These are phyloP conservation scores for Pachyrhynchus sulphureomaculatus DNA, from an alignment of 1,140 invertebrate species.

Conservation along the genomic window DNA sequence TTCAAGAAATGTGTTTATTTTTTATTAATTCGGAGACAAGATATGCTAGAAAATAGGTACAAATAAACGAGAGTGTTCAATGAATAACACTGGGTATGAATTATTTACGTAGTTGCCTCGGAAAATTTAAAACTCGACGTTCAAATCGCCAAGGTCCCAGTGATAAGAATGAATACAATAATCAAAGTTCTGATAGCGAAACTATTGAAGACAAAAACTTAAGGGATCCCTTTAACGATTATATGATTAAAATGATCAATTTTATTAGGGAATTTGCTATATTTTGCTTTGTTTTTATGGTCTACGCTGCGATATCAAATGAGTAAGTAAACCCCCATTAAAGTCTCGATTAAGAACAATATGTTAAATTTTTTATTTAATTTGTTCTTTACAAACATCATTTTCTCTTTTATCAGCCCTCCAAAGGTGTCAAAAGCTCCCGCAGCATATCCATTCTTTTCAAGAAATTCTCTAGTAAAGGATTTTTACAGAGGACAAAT, in stretches of 20 bases:
- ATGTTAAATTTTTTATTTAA: neutral
- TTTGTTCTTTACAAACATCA: neutral
- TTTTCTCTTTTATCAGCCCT: slow-evolving; percentile 54
- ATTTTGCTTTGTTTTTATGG: slow-evolving; percentile 56
- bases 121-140: slow-evolving; percentile 15
- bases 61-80: slow-evolving; percentile 7
- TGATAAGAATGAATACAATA: slow-evolving; percentile 29
- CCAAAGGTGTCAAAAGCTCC: slow-evolving; percentile 68
- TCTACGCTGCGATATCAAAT: slow-evolving; percentile 62
- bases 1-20: neutral
- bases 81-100: slow-evolving; percentile 32
- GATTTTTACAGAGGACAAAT: slow-evolving; percentile 76
- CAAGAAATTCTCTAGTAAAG: slow-evolving; percentile 61
- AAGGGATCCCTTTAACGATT: slow-evolving; percentile 22
- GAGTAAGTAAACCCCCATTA: slow-evolving; percentile 52
- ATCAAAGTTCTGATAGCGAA: slow-evolving; percentile 24
- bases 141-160: slow-evolving; percentile 19
- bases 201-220: slow-evolving; percentile 2
- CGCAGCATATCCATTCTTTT: slow-evolving; percentile 68
- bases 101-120: slow-evolving; percentile 22
- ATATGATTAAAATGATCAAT: slow-evolving; percentile 43
- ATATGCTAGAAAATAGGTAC: neutral
- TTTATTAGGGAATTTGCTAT: slow-evolving; percentile 47
- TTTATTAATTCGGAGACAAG: too few species aligned
- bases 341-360: neutral